Base-by-base conservation (phyloP, 2,888 invertebrate genomes). In the Hirtodrosophila trivittata region DNA sequence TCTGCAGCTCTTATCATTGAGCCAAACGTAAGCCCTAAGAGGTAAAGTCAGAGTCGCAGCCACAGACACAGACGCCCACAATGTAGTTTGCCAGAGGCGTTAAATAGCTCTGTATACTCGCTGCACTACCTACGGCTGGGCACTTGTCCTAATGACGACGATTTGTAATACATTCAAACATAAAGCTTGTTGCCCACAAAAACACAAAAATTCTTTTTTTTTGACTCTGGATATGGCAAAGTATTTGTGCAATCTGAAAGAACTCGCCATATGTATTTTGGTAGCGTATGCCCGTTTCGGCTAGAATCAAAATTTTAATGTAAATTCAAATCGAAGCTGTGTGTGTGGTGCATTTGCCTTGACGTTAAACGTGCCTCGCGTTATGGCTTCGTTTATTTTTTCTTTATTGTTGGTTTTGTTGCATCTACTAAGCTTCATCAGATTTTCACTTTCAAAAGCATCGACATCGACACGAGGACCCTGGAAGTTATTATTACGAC, bases 61-160 rank as follows among this genome's bases (percentile, higher is more conserved):
- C 30, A 13, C 39, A 26, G 13, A 41, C 18, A 49, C 38, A 43
- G 58, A 77, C 77, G 80, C 77, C 77, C 83, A 77, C 77, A 66
- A 59, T 74, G 63, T 67, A 59, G 50, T 56, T 51, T 52, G 56
- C 73, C 68, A 68, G 55, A 69, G 77, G 77, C 82, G 73, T 75
- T 73, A 73, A 77, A 82, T 78, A 58, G 69, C 55, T 58, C 58
- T 46, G 56, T 38, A 56, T 66, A 47, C 63, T 32, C 45, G 30
- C 5, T 49, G 64, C 65, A 33, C 50, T 59, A 38, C 55, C 55
- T 39, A 47, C 41, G 10, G 3, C 0, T 9, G 35, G 47, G 46
- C 38, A 47, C 49, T 46, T 33, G 59, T 49, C 50, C 62, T 46
- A 52, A 39, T 37, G 8, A 30, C 25, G 8, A 16, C 18, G 14